phyloP scores from a whole-genome alignment of 2,888 invertebrate species.

The Microctonus brassicae region DNA sequence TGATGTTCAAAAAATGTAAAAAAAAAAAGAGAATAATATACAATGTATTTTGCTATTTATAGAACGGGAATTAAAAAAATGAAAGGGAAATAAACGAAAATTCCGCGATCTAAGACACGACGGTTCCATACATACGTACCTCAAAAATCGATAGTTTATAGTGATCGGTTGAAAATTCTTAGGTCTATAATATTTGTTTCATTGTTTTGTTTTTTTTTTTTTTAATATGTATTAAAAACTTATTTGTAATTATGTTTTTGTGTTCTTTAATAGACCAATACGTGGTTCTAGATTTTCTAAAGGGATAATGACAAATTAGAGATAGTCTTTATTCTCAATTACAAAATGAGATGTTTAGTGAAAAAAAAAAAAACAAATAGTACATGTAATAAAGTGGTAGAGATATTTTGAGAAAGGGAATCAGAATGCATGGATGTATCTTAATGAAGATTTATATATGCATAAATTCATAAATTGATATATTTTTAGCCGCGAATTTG shows the following conservation, averaged over 20 bases:
- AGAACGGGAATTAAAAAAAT: conserved; percentile 31
- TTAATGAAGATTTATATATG: conserved; percentile 32
- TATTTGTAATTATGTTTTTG: conserved; percentile 1
- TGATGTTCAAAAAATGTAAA: conserved; percentile 42
- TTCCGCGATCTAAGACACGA: conserved; percentile 50
- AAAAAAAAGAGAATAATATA: conserved; percentile 38
- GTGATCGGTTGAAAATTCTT: conserved; percentile 63
- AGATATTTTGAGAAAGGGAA: not conserved
- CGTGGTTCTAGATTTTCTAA: conserved; percentile 13
- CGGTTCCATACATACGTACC: conserved; percentile 67
- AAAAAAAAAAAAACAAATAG: not conserved
- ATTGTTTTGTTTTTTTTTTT: conserved; percentile 6
- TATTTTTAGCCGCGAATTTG: conserved; percentile 60
- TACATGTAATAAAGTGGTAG: not conserved
- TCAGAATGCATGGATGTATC: conserved; percentile 36
- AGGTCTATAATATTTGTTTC: conserved; percentile 59
- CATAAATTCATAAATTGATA: conserved; percentile 51
- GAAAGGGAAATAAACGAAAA: conserved; percentile 21
- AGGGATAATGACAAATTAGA: conserved; percentile 27
- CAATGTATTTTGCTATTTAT: conserved; percentile 66
- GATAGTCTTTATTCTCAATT: conserved; percentile 20
- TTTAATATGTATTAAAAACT: not conserved
- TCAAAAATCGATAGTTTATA: conserved; percentile 63
- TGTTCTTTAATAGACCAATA: not conserved
- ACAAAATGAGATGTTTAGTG: conserved; percentile 5